phyloP scores from a whole-genome alignment of 2,113 vertebrate species.

The Pygathrix nemaeus region DNA sequence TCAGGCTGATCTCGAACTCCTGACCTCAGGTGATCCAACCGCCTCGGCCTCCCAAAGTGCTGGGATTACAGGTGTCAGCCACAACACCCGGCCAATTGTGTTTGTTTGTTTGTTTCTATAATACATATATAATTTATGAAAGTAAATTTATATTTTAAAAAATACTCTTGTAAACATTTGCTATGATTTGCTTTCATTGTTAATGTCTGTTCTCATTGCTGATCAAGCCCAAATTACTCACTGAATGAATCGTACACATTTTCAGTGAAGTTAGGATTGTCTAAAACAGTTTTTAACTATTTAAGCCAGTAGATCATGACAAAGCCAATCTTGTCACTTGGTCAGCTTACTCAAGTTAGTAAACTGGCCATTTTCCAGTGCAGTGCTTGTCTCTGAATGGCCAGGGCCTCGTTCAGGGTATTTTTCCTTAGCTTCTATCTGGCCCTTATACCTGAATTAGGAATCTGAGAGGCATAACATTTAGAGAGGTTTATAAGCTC shows the following conservation, averaged over 20 bases:
- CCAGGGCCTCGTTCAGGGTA: neutral
- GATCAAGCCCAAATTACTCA: neutral
- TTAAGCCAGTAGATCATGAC: neutral
- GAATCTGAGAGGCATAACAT: neutral
- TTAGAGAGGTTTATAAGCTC: neutral
- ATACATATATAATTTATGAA: neutral
- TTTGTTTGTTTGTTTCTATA: neutral
- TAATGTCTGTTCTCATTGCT: neutral
- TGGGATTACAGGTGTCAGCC: too few relatives aligned
- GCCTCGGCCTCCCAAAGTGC: too few relatives aligned
- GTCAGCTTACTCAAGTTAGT: neutral
- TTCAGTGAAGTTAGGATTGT: neutral
- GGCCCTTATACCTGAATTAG: neutral
- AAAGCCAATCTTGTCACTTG: neutral
- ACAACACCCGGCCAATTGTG: neutral
- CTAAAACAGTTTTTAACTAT: neutral
- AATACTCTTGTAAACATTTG: neutral
- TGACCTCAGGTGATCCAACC: too few relatives aligned
- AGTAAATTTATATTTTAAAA: neutral
- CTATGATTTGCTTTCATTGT: neutral
- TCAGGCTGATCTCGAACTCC: too few relatives aligned
- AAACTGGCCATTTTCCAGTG: neutral
- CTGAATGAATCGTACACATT: neutral
- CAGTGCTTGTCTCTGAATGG: neutral
- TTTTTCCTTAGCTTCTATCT: neutral